A percentile compares a stretch with the other conserved stretches of the same genome.
Evolutionary conservation across 2,888 invertebrate species (phyloP).

Genomic region (Pogonocherus hispidulus): DNA sequence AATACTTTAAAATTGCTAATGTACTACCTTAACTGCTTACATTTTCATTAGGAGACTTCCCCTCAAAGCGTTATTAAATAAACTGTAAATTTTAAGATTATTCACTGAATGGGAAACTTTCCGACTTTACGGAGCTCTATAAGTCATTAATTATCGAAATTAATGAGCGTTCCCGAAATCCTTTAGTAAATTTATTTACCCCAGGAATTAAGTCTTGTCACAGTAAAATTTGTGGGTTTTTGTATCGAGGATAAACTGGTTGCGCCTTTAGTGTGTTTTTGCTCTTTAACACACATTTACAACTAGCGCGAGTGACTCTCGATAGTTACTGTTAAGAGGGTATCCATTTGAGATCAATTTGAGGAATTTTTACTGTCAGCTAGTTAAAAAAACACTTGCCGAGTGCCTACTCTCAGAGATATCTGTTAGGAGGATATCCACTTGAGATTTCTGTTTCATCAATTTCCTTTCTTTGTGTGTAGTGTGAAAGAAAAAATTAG

Average conservation of each 20-base stretch:
- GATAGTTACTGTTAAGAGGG: no score
- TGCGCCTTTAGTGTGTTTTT: background rate
- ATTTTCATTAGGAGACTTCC: slow-evolving; percentile 16
- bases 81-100: slow-evolving; percentile 21
- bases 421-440: no score
- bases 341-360: no score
- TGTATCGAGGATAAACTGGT: background rate
- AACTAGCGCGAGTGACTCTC: no score
- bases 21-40: slow-evolving; percentile 20
- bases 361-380: no score
- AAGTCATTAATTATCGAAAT: slow-evolving; percentile 28
- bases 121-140: slow-evolving; percentile 20
- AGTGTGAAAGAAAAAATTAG: no score
- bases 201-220: slow-evolving; percentile 5
- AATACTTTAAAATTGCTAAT: slow-evolving; percentile 13
- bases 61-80: slow-evolving; percentile 21
- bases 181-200: slow-evolving; percentile 11
- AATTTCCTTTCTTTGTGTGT: no score
- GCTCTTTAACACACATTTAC: no score
- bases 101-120: slow-evolving; percentile 17
- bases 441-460: no score
- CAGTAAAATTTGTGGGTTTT: background rate
- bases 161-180: slow-evolving; percentile 20
- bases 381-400: no score
- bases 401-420: no score